phyloP scores from a whole-genome alignment of 2,113 vertebrate species.

The Hiodon tergisus region DNA sequence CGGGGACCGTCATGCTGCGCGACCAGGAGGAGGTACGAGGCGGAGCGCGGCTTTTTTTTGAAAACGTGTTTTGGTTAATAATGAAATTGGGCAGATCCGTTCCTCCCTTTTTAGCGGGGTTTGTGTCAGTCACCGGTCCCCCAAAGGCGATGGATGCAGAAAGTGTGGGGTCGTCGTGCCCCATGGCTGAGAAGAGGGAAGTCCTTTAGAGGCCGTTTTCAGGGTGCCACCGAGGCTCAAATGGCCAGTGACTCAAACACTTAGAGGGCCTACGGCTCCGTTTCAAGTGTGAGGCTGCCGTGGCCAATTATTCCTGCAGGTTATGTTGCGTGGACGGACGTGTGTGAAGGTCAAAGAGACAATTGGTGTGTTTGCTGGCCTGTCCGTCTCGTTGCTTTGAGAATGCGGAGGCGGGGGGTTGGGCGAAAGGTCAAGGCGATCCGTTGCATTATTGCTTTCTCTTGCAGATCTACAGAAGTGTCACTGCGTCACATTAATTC shows the following conservation, averaged over 20 bases:
- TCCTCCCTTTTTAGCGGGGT: background rate
- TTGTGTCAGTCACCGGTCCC: background rate
- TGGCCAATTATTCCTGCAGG: too few species aligned
- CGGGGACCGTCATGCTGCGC: constrained; percentile 80
- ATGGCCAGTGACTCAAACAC: background rate
- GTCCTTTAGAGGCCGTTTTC: constrained; percentile 38
- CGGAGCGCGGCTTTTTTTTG: background rate
- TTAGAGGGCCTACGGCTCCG: background rate
- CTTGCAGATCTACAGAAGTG: background rate
- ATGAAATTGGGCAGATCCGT: too few species aligned
- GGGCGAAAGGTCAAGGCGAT: background rate
- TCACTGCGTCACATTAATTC: background rate
- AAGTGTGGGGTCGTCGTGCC: background rate
- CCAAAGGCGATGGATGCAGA: background rate
- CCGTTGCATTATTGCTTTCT: constrained; percentile 23
- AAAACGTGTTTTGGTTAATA: too few species aligned
- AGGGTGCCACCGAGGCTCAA: background rate
- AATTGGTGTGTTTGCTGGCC: background rate
- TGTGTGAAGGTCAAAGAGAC: constrained; percentile 13
- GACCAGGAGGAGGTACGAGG: constrained; percentile 81
- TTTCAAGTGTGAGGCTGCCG: too few species aligned
- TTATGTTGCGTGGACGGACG: constrained; percentile 14
- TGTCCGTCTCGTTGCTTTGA: background rate
- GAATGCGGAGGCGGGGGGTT: background rate
- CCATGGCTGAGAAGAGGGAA: constrained; percentile 38